Conservation (phyloP, 2,113 vertebrate genomes). For the Malaclemys terrapin region DNA sequence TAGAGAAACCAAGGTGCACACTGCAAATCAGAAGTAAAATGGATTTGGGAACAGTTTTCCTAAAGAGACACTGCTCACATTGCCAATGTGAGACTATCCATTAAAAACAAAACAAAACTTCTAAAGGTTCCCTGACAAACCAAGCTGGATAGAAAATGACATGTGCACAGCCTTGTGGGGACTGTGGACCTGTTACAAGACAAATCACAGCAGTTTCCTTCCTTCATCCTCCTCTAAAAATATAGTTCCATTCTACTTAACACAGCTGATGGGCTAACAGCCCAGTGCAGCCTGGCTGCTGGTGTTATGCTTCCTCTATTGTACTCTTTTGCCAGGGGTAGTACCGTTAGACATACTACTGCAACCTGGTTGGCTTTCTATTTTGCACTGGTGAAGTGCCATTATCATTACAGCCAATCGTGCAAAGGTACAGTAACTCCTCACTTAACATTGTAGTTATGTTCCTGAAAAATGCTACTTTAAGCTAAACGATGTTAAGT, state of each 20-base stretch:
- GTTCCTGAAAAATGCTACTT: too few relatives aligned
- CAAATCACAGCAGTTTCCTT: not conserved
- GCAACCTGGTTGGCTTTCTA: not conserved
- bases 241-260: not conserved
- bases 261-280: not conserved
- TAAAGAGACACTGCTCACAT: not conserved
- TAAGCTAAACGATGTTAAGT: too few relatives aligned
- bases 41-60: not conserved
- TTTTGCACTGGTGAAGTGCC: not conserved
- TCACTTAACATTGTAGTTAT: too few relatives aligned
- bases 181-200: not conserved
- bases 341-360: not conserved
- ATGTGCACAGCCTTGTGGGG: not conserved
- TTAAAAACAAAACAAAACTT: not conserved
- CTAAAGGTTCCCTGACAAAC: not conserved
- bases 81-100: not conserved
- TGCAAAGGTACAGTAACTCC: not conserved
- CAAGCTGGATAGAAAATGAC: not conserved
- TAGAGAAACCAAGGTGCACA: not conserved
- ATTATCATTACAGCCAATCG: not conserved
- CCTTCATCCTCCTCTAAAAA: not conserved
- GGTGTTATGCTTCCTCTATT: not conserved
- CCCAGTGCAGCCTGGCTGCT: not conserved
- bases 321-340: not conserved
- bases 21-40: not conserved